These are phyloP conservation scores for Scaptomyza cyrtandrae DNA, from an alignment of 2,888 invertebrate species.

Conservation along the genomic window DNA sequence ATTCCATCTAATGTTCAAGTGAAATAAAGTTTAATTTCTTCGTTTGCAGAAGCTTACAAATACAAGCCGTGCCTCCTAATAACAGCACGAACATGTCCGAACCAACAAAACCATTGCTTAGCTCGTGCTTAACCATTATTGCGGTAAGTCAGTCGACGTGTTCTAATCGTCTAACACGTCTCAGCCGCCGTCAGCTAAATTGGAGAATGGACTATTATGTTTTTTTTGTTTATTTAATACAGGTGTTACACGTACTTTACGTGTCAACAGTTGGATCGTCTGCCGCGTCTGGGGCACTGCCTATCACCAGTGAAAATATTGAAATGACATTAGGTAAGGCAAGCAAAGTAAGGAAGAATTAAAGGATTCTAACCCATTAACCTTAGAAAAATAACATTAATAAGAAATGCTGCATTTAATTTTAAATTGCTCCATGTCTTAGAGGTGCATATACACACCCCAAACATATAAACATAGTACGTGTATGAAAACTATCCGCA, in stretches of 20 bases:
- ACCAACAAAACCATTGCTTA: constrained; percentile 54
- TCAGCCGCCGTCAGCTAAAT: constrained; percentile 9
- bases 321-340: constrained; percentile 92
- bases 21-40: constrained; percentile 43
- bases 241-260: constrained; percentile 86
- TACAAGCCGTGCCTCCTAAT: constrained; percentile 47
- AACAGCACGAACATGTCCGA: constrained; percentile 52
- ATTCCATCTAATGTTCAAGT: constrained; percentile 68
- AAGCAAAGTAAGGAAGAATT: not conserved
- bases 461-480: too few relatives aligned
- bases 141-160: constrained; percentile 72
- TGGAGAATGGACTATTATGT: constrained; percentile 2
- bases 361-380: too few relatives aligned
- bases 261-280: constrained; percentile 88
- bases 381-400: too few relatives aligned
- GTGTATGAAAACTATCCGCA: too few relatives aligned
- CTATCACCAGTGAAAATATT: constrained; percentile 92
- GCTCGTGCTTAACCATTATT: constrained; percentile 66
- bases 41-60: constrained; percentile 39
- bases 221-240: constrained; percentile 29
- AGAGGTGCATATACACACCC: too few relatives aligned
- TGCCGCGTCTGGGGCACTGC: constrained; percentile 88
- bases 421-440: too few relatives aligned
- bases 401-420: too few relatives aligned
- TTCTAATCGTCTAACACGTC: constrained; percentile 54